Conservation (phyloP, 1,140 invertebrate species). For the Hycleus phaleratus region DNA sequence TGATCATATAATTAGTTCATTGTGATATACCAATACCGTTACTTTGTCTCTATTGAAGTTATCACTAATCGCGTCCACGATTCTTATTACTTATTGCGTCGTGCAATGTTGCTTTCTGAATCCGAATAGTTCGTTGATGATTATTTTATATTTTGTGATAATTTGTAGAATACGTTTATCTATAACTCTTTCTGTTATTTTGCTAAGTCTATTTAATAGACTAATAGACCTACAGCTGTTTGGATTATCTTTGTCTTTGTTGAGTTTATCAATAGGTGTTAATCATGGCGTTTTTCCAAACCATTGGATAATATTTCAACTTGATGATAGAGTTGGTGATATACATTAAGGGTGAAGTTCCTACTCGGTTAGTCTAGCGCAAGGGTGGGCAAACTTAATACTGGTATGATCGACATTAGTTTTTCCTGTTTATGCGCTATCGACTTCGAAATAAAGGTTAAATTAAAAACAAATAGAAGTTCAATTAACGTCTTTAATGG, state of each 20-base stretch:
- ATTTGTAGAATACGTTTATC: background rate
- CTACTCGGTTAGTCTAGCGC: no score
- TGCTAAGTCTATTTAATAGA: slow-evolving; percentile 18
- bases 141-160: background rate
- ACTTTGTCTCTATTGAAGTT: background rate
- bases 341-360: slow-evolving; percentile 11
- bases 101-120: background rate
- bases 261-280: slow-evolving; percentile 31
- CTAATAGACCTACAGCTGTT: slow-evolving; percentile 23
- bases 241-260: slow-evolving; percentile 21
- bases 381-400: no score
- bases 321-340: slow-evolving; percentile 34
- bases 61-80: background rate
- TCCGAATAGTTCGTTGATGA: slow-evolving; percentile 17
- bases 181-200: slow-evolving; percentile 24
- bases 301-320: slow-evolving; percentile 25
- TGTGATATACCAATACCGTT: background rate
- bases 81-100: background rate
- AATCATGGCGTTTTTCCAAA: slow-evolving; percentile 35
- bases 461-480: no score
- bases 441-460: no score
- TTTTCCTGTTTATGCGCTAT: no score
- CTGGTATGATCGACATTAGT: no score
- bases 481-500: no score
- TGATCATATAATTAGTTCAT: no score